Evolutionary conservation across 1,140 invertebrate species (phyloP).

Genomic region (Aphis gossypii): DNA sequence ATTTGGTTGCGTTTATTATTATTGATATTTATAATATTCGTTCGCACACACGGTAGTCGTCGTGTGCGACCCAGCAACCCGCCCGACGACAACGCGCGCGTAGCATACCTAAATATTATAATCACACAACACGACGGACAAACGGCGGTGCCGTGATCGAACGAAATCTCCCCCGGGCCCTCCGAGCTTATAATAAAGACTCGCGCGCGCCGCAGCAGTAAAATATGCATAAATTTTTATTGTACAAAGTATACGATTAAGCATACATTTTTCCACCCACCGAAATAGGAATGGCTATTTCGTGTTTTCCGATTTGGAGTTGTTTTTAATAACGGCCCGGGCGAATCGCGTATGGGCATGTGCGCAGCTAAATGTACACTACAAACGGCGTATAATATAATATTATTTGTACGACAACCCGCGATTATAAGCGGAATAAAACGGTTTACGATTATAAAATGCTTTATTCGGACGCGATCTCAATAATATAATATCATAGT

Average conservation of each 20-base stretch:
- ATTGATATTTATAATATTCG: constrained; percentile 13
- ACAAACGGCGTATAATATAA: not conserved
- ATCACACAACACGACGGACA: not conserved
- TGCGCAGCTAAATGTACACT: not conserved
- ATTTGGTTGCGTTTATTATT: not conserved
- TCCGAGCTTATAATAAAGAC: not conserved
- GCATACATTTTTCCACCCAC: not conserved
- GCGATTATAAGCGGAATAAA: not conserved
- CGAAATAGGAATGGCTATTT: not conserved
- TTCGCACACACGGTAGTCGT: not conserved
- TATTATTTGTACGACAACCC: not conserved
- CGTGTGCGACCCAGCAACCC: not conserved
- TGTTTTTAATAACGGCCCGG: not conserved
- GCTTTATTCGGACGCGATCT: not conserved
- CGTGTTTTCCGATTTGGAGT: not conserved
- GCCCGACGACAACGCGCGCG: not conserved
- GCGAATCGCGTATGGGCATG: not conserved
- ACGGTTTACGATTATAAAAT: not conserved
- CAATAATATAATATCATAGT: not conserved
- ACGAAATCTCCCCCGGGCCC: not conserved
- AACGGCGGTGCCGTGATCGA: not conserved
- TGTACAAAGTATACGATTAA: not conserved
- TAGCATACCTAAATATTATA: not conserved
- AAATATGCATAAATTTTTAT: not conserved
- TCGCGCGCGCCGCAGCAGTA: not conserved